These are phyloP conservation scores for Heliconius cydno DNA, from an alignment of 2,888 invertebrate species.

Conservation along the genomic window DNA sequence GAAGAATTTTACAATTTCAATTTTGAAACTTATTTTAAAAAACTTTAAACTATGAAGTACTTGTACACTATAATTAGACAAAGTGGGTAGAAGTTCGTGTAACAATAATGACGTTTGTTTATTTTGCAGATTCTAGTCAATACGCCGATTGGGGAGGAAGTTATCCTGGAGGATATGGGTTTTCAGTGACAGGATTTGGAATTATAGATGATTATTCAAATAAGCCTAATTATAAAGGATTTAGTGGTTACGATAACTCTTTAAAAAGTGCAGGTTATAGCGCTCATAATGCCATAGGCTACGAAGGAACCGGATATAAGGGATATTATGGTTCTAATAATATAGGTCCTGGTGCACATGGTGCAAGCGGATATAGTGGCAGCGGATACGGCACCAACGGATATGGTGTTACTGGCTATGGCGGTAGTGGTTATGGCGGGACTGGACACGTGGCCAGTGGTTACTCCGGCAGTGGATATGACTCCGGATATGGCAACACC, in stretches of 20 bases:
- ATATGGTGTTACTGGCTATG: slow-evolving; percentile 26
- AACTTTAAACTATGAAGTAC: no score
- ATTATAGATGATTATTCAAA: slow-evolving; percentile 45
- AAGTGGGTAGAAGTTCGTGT: no score
- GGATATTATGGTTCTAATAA: slow-evolving; percentile 26
- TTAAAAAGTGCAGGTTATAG: slow-evolving; percentile 36
- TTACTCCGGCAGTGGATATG: slow-evolving; percentile 1
- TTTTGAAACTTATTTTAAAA: no score
- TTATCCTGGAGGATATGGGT: slow-evolving; percentile 59
- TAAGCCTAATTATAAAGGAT: slow-evolving; percentile 43
- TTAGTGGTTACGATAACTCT: slow-evolving; percentile 46
- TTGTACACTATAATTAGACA: no score
- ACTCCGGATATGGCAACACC: slow-evolving; percentile 28
- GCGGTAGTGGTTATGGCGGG: slow-evolving; percentile 11
- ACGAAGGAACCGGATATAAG: slow-evolving; percentile 32
- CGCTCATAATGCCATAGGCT: slow-evolving; percentile 41
- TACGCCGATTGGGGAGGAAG: slow-evolving; percentile 68
- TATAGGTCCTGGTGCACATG: slow-evolving; percentile 24
- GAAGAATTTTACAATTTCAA: no score
- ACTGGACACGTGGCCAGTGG: slow-evolving; percentile 24
- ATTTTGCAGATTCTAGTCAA: slow-evolving; percentile 51
- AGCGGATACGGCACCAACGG: slow-evolving; percentile 22
- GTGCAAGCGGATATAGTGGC: slow-evolving; percentile 5
- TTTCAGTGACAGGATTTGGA: slow-evolving; percentile 51
- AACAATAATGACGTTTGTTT: neutral